phyloP scores from a whole-genome alignment of 2,888 invertebrate species.

The Mimas tiliae region DNA sequence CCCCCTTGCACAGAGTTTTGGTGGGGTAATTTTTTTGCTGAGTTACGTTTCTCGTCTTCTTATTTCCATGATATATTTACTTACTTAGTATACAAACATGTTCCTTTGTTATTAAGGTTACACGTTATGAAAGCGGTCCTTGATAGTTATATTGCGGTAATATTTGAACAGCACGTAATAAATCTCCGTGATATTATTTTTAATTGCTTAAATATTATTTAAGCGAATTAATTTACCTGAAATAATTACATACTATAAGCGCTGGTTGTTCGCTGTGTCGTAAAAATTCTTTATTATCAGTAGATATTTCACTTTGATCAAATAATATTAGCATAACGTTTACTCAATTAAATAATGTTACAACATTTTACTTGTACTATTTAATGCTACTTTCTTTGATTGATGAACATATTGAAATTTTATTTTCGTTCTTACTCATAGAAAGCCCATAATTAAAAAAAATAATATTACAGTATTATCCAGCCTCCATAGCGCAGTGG shows the following conservation, averaged over 20 bases:
- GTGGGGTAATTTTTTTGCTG: too few relatives aligned
- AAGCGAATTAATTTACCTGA: background rate
- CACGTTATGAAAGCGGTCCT: background rate
- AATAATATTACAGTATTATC: too few relatives aligned
- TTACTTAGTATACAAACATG: background rate
- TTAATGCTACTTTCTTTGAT: background rate
- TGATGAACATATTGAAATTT: background rate
- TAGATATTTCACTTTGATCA: background rate
- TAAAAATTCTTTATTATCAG: slow-evolving; percentile 4
- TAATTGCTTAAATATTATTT: slow-evolving; percentile 1
- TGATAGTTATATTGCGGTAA: background rate
- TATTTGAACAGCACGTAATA: background rate
- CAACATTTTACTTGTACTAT: background rate
- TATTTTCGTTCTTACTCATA: too few relatives aligned
- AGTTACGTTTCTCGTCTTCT: too few relatives aligned
- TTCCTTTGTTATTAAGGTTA: background rate
- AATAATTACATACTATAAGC: slow-evolving; percentile 9
- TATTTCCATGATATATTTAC: too few relatives aligned
- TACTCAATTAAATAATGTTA: background rate
- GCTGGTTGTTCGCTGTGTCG: background rate
- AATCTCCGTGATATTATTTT: background rate
- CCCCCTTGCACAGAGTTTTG: too few relatives aligned
- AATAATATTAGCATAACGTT: slow-evolving; percentile 1
- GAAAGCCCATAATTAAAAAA: too few relatives aligned
- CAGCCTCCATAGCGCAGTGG: too few relatives aligned